Conservation (phyloP, 2,888 invertebrate genomes). For the Zelleria hepariella region DNA sequence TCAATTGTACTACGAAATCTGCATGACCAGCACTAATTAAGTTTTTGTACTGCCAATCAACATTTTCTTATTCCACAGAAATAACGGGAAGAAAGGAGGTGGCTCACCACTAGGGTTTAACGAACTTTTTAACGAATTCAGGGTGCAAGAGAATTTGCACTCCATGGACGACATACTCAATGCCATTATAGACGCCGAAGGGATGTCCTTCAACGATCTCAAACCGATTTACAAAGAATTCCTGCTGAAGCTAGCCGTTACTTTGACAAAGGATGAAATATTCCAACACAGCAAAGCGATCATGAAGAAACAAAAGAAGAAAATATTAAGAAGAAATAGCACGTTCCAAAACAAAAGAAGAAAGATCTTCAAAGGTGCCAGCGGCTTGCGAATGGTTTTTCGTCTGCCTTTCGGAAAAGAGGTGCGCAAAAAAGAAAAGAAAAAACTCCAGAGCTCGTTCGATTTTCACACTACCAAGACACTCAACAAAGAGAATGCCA, state of each 20-base stretch:
- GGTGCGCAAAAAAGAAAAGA: constrained; percentile 40
- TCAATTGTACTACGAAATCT: background rate
- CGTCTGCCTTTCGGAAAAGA: constrained; percentile 71
- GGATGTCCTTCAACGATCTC: constrained; percentile 93
- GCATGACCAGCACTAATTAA: background rate
- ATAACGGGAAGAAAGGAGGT: constrained; percentile 75
- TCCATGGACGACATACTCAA: constrained; percentile 90
- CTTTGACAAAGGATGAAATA: constrained; percentile 91
- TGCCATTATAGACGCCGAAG: constrained; percentile 91
- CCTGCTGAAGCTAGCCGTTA: constrained; percentile 86
- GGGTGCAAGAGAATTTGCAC: constrained; percentile 88
- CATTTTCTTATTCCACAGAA: constrained; percentile 53
- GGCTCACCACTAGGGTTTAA: constrained; percentile 89
- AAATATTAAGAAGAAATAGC: constrained; percentile 72
- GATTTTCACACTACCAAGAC: constrained; percentile 30
- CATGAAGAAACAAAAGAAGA: constrained; percentile 87
- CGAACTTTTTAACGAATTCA: constrained; percentile 89
- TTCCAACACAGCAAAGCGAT: constrained; percentile 91
- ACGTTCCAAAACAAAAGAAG: constrained; percentile 70
- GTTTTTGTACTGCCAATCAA: too few relatives aligned
- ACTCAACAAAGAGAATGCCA: constrained; percentile 42
- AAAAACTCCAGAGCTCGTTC: constrained; percentile 26
- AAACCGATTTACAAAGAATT: constrained; percentile 94
- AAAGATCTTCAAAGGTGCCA: constrained; percentile 73
- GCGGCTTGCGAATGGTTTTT: constrained; percentile 75